These are phyloP conservation scores for Serrognathus titanus DNA, from an alignment of 2,888 invertebrate species.

Conservation along the genomic window DNA sequence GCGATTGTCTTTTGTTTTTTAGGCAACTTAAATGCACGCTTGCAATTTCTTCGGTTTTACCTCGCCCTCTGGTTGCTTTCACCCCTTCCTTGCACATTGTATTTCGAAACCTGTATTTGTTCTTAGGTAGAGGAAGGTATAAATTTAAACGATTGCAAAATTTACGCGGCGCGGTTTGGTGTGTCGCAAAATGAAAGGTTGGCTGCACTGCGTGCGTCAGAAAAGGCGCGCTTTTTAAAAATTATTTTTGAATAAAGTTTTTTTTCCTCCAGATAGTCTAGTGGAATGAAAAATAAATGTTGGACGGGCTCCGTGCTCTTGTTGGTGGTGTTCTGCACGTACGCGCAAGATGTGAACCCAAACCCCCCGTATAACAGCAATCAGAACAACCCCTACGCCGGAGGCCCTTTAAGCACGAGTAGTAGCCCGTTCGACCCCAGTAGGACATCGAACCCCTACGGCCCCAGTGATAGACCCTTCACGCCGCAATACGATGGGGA, in stretches of 20 bases:
- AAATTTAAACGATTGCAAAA: too few species aligned
- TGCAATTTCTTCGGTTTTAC: too few species aligned
- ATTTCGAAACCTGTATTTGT: too few species aligned
- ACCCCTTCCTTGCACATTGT: too few species aligned
- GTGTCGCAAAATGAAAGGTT: too few species aligned
- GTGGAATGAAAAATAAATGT: constrained; percentile 30
- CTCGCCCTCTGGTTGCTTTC: too few species aligned
- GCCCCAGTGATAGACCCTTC: constrained; percentile 18
- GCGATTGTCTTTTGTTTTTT: too few species aligned
- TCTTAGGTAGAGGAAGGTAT: too few species aligned
- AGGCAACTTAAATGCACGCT: too few species aligned
- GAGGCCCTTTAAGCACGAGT: constrained; percentile 11
- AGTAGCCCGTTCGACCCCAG: constrained; percentile 21
- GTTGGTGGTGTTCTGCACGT: constrained; percentile 28
- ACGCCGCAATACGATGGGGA: constrained; percentile 11
- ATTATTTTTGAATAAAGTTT: neutral
- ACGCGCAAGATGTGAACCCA: constrained; percentile 30
- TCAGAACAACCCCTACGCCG: constrained; percentile 24
- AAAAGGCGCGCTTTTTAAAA: too few species aligned
- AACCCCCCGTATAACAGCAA: constrained; percentile 26
- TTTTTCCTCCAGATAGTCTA: constrained; percentile 17
- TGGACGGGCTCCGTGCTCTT: constrained; percentile 24
- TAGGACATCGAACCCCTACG: constrained; percentile 19
- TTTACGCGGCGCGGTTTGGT: too few species aligned
- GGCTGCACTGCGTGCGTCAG: too few species aligned